Base-by-base conservation (phyloP, 2,113 vertebrate genomes). In the Cavia porcellus region DNA sequence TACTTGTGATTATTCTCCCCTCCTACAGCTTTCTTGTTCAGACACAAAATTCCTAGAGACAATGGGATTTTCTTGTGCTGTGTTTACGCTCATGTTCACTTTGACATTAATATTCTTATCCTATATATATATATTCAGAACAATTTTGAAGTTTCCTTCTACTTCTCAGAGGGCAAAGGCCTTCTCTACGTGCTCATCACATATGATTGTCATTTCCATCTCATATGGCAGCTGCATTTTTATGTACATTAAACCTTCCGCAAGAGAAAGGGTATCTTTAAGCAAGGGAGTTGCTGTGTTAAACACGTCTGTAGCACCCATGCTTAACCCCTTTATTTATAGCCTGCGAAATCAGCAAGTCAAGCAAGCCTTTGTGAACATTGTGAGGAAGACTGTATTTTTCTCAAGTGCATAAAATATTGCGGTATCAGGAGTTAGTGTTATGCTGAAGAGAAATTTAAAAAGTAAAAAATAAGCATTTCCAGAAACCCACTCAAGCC, bases 281-380 rank as follows among this genome's bases (percentile, higher is more conserved):
- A 98, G 83, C 42, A 97, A 98, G 52, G 94, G 94, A 4, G 89
- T 97, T 35, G 94, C 96, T 47, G n/a, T 97, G 24, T 90, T 97
- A 1, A 97, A 97, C 25, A 96, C 93, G 8, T 97, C 96, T 24
- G 77, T 95, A 62, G 90, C 95, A 2, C 97, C 97, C 11, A 88
- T 96, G 90, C 22, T 97, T 25, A 98, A 98, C 50, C 97, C 96
- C 13, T 94, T 98, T 50, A 97, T 97, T 86, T 97, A 98, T 14
- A 98, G 95, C 64, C 90, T 97, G 3, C 62, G 92, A 59, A 96
- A 97, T 86, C 74, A 97, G 30, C 97, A 98, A 64, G 97, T 97
- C 10, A 97, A 94, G 84, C 55, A 14, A 92, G 96, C 97, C 15
- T 97, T 98, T 24, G 22, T 81, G 68, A 82, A 93, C 8, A 70